Conservation (phyloP, 1,140 invertebrate genomes). For the Tetramorium simillimum region DNA sequence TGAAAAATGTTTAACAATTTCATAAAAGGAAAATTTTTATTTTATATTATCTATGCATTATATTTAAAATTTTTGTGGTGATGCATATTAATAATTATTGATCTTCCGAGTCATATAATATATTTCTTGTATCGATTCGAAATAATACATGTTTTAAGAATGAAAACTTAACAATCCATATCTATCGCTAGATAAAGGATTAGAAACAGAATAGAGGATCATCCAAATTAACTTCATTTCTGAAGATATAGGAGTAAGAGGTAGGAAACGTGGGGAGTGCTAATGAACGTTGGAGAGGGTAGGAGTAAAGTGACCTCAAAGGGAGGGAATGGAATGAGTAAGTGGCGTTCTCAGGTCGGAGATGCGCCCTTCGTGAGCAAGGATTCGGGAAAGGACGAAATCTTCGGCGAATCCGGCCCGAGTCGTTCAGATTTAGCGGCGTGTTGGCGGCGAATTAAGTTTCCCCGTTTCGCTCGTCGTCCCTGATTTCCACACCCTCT, state of each 20-base stretch:
- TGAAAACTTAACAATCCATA: not conserved
- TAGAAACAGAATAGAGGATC: not conserved
- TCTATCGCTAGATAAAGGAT: not conserved
- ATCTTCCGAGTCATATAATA: not conserved
- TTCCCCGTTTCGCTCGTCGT: slow-evolving; percentile 27
- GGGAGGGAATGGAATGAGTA: not conserved
- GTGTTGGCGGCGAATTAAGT: slow-evolving; percentile 60
- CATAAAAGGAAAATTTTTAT: not conserved
- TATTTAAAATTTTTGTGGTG: not conserved
- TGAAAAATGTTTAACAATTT: not conserved
- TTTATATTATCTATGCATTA: not conserved
- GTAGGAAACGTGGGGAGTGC: not conserved
- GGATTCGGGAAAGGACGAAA: slow-evolving; percentile 36
- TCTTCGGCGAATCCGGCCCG: slow-evolving; percentile 48
- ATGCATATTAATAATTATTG: slow-evolving; percentile 4
- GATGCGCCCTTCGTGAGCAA: not conserved
- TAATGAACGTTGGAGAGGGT: slow-evolving; percentile 39
- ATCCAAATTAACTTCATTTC: slow-evolving; percentile 48
- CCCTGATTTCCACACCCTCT: slow-evolving; percentile 28
- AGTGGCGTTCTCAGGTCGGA: slow-evolving; percentile 15
- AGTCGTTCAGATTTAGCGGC: slow-evolving; percentile 66
- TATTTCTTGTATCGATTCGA: not conserved
- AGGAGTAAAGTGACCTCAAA: slow-evolving; percentile 19
- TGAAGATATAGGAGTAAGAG: not conserved
- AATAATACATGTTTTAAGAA: not conserved